Evolutionary conservation across 2,113 vertebrate genomes (phyloP).

Genomic region (Hypanus sabinus): DNA sequence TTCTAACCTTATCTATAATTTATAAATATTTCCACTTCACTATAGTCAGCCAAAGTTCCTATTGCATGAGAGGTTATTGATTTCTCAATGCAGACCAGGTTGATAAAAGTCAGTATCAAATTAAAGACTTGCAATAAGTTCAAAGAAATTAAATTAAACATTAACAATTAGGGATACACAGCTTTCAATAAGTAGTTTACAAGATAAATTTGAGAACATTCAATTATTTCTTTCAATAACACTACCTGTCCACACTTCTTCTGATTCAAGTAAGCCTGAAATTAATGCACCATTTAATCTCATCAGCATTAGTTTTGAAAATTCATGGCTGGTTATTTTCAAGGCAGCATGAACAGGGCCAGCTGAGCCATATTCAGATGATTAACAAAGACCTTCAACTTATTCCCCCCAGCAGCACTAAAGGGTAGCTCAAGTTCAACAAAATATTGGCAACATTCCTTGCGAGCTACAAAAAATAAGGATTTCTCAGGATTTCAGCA

Average conservation of each 20-base stretch:
- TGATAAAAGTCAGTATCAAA: neutral
- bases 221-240: neutral
- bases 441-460: neutral
- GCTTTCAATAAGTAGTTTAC: neutral
- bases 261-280: neutral
- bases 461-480: neutral
- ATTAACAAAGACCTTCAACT: neutral
- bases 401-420: neutral
- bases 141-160: conserved; percentile 4
- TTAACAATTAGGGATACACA: neutral
- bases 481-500: neutral
- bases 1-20: neutral
- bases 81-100: neutral
- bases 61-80: neutral
- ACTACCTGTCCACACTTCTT: neutral
- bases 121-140: neutral
- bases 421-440: neutral
- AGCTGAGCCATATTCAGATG: neutral
- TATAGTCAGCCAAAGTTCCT: neutral
- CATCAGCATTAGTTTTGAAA: conserved; percentile 27
- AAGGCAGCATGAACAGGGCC: neutral
- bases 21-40: neutral
- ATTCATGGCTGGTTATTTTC: neutral
- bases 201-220: neutral
- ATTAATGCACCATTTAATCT: neutral